phyloP scores from a whole-genome alignment of 2,113 vertebrate species.

The Fulica atra region DNA sequence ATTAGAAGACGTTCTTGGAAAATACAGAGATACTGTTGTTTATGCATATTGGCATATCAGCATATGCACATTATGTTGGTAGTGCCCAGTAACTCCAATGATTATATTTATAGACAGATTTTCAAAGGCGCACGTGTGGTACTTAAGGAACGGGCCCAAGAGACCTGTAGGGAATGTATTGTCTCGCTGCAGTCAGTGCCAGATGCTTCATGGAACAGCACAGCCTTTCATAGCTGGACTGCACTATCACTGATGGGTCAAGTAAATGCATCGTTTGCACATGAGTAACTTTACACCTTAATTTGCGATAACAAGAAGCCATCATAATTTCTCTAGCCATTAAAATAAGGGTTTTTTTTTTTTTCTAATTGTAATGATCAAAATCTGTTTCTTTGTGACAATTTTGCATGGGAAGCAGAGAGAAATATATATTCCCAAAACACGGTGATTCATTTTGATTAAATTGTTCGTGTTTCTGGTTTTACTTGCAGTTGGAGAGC shows the following conservation, averaged over 20 bases:
- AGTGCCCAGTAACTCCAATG: neutral
- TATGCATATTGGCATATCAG: neutral
- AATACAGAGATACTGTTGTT: neutral
- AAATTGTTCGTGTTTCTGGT: neutral
- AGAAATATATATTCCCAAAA: neutral
- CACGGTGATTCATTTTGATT: neutral
- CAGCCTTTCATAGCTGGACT: neutral
- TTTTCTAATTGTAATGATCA: neutral
- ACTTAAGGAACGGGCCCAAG: neutral
- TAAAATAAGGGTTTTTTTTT: neutral
- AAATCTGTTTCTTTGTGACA: neutral
- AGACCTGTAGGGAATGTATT: fast-evolving
- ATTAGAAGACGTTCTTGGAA: neutral
- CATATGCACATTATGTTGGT: neutral
- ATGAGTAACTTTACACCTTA: neutral
- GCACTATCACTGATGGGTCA: neutral
- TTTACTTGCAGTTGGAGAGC: slow-evolving; percentile 3
- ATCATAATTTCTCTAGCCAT: neutral
- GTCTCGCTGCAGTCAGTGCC: neutral
- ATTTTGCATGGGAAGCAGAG: neutral
- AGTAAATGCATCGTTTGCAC: neutral
- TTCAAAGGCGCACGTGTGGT: neutral
- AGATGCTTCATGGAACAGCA: neutral
- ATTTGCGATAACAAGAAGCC: neutral
- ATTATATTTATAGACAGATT: neutral